Evolutionary conservation across 2,797 vertebrate species (phyloP), one percentile per base, ranked within the genome.

Genomic region (Fundulus diaphanus): DNA sequence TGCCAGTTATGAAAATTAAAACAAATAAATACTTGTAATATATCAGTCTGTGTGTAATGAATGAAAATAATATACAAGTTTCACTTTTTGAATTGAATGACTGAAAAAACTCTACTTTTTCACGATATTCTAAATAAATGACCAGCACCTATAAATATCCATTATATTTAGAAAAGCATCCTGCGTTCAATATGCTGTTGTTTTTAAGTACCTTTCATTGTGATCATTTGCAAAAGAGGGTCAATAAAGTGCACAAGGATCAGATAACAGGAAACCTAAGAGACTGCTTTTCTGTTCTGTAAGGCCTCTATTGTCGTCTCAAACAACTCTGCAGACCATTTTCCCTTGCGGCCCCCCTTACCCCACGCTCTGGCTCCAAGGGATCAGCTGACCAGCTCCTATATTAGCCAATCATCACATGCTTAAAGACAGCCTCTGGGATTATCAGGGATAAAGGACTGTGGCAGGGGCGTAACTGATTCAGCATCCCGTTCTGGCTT

Each of bases 351-450:
- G 77, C 54, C 80, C 33, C 37, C n/a, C 35, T 7, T 13, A 15
- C 40, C 37, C 37, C 35, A 12, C 61, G 27, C 5, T 73, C 78
- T 70, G 69, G 70, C 74, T 76, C 57, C 57, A 49, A 68, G 59
- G 78, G 88, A 89, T 88, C 85, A 91, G 70, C 87, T 82, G 80
- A 82, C 77, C 86, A 24, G 77, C 79, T 86, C 73, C 78, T 82
- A 86, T 87, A 87, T 89, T 79, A 92, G 83, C 89, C 89, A 87
- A 76, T 90, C 84, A 88, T 92, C 92, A 92, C 91, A 91, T 92
- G 92, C 87, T 88, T 88, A 84, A 83, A 75, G 82, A 85, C 79
- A 77, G 40, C 89, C 86, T 90, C 6, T 68, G 84, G 88, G 90
- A 92, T 94, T 93, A 93, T 79, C 78, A 22, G 74, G 88, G 92